phyloP scores from a whole-genome alignment of 1,140 invertebrate genomes.

The Temnothorax curvispinosus region DNA sequence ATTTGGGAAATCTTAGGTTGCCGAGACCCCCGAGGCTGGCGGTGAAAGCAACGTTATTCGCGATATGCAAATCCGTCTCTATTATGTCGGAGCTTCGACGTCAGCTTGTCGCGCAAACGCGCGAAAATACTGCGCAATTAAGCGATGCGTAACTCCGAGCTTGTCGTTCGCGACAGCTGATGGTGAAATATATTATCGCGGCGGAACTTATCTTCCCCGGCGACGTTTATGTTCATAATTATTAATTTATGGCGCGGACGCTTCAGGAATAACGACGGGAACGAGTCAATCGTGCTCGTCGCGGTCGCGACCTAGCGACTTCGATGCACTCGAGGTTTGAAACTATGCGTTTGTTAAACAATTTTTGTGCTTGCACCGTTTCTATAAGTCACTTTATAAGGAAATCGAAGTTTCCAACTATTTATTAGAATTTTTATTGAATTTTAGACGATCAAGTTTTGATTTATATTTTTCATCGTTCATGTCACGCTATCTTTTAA shows the following conservation, averaged over 20 bases:
- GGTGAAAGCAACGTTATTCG: conserved; percentile 6
- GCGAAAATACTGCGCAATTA: conserved; percentile 43
- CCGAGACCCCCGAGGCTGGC: no score
- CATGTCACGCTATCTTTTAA: conserved; percentile 16
- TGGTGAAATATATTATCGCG: conserved; percentile 47
- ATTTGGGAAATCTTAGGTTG: not conserved
- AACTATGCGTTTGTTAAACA: not conserved
- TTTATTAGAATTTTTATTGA: not conserved
- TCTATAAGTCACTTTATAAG: not conserved
- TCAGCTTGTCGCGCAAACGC: conserved; percentile 11
- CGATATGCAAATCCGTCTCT: conserved; percentile 28
- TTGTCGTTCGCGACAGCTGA: conserved; percentile 5
- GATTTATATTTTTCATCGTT: conserved; percentile 7
- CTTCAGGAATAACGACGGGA: not conserved
- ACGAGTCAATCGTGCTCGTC: conserved; percentile 32
- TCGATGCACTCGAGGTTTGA: not conserved
- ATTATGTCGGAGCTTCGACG: not conserved
- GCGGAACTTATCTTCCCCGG: conserved; percentile 11
- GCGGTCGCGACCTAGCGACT: not conserved
- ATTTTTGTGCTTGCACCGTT: not conserved
- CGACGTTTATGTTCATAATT: conserved; percentile 59
- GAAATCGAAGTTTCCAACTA: not conserved
- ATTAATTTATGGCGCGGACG: conserved; percentile 52
- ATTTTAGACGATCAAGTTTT: not conserved
- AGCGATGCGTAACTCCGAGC: conserved; percentile 13